A percentile compares a stretch with the other conserved stretches of the same genome.
Conservation (phyloP, 2,888 invertebrate species). For the Stratiomys singularior region DNA sequence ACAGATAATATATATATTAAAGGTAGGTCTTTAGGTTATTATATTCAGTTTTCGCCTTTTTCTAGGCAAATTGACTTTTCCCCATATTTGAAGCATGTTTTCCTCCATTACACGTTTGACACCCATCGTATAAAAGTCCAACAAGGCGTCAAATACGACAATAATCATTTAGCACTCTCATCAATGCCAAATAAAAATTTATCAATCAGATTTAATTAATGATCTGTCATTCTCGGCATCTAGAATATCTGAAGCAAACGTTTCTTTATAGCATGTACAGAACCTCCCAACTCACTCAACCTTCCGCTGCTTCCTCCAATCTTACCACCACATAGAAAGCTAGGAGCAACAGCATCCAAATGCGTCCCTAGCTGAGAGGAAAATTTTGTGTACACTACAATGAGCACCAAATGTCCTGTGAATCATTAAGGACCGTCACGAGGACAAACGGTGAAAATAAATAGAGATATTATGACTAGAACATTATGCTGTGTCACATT, state of each 20-base stretch:
- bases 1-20: too few species aligned
- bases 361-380: background rate
- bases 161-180: background rate
- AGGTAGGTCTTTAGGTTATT: too few species aligned
- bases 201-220: slow-evolving; percentile 9
- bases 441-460: background rate
- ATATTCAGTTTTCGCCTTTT: too few species aligned
- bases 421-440: slow-evolving; percentile 8
- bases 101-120: background rate
- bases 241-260: background rate
- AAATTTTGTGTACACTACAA: background rate
- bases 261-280: background rate
- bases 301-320: background rate
- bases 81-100: too few species aligned
- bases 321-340: background rate
- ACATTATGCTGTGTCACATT: background rate
- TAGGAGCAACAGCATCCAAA: background rate
- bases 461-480: background rate
- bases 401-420: background rate
- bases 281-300: background rate
- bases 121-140: background rate
- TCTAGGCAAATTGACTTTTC: too few species aligned
- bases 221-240: background rate
- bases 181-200: slow-evolving; percentile 12
- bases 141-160: background rate